phyloP scores from a whole-genome alignment of 1,140 invertebrate species.

The Drepana arcuata region DNA sequence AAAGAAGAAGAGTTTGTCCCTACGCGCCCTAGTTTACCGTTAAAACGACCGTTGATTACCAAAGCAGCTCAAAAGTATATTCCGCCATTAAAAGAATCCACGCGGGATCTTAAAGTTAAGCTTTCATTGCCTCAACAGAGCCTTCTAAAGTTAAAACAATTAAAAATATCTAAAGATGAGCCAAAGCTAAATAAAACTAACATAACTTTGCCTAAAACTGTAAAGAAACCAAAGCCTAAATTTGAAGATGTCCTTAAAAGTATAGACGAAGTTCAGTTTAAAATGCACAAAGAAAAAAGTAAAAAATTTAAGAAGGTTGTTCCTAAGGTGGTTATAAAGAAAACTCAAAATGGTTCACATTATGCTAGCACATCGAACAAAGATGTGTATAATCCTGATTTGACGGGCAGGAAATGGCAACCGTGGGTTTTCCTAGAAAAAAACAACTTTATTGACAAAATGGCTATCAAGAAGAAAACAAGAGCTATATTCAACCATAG shows the following conservation, averaged over 20 bases:
- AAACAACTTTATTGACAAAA: slow-evolving; percentile 61
- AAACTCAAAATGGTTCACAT: slow-evolving; percentile 61
- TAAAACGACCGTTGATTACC: slow-evolving; percentile 45
- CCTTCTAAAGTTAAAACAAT: slow-evolving; percentile 51
- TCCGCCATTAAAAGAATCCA: slow-evolving; percentile 51
- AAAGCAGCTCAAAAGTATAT: slow-evolving; percentile 70
- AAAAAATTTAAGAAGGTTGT: slow-evolving; percentile 45
- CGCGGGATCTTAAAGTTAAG: slow-evolving; percentile 56
- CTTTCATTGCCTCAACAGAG: slow-evolving; percentile 58
- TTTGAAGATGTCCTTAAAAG: slow-evolving; percentile 70
- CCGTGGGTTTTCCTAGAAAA: slow-evolving; percentile 66
- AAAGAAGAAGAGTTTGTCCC: slow-evolving; percentile 33
- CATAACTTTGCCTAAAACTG: slow-evolving; percentile 9
- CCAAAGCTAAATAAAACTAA: slow-evolving; percentile 30
- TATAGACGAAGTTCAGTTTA: slow-evolving; percentile 64
- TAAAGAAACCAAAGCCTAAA: slow-evolving; percentile 58
- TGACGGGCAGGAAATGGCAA: slow-evolving; percentile 67
- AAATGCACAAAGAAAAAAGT: slow-evolving; percentile 53
- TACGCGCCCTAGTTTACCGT: slow-evolving; percentile 20
- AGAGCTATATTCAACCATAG: slow-evolving; percentile 52
- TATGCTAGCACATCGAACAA: slow-evolving; percentile 50
- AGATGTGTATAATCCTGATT: slow-evolving; percentile 42
- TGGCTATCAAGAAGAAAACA: slow-evolving; percentile 49
- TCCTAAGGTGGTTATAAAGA: slow-evolving; percentile 69
- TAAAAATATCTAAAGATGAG: slow-evolving; percentile 51